Conservation (phyloP, 2,888 invertebrate genomes). For the Tipula helvola region DNA sequence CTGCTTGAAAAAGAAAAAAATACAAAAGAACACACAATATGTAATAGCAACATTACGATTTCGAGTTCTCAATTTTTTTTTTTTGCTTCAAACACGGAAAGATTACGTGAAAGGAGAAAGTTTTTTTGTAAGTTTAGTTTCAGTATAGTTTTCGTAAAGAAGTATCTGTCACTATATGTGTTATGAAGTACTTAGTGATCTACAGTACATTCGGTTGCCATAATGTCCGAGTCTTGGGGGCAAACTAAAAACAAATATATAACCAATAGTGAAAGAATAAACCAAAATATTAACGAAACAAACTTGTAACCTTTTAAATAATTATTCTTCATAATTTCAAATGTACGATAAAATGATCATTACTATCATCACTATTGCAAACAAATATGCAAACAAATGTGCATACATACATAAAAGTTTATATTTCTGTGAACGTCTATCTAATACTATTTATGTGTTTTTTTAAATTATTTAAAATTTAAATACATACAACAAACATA, state of each 20-base stretch:
- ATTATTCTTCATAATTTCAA: background rate
- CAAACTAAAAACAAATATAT: background rate
- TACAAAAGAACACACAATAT: constrained; percentile 9
- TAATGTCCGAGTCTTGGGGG: background rate
- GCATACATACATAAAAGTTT: background rate
- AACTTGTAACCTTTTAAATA: background rate
- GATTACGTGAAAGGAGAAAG: constrained; percentile 37
- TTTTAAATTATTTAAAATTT: background rate
- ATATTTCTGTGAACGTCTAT: background rate
- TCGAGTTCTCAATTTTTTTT: constrained; percentile 1
- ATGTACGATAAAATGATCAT: background rate
- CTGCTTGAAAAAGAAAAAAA: constrained; percentile 4
- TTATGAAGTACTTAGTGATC: background rate
- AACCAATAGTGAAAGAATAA: background rate
- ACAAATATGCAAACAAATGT: too few species aligned
- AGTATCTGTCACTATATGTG: background rate
- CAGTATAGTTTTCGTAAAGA: background rate
- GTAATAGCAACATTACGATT: constrained; percentile 9
- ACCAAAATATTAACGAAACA: background rate
- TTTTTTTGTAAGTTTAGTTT: constrained; percentile 14
- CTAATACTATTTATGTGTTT: background rate
- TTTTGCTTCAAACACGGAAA: constrained; percentile 21
- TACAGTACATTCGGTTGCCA: background rate
- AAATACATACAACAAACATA: background rate
- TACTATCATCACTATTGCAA: background rate